Base-by-base conservation (phyloP, 2,888 invertebrate species). In the Glaucopsyche alexis region DNA sequence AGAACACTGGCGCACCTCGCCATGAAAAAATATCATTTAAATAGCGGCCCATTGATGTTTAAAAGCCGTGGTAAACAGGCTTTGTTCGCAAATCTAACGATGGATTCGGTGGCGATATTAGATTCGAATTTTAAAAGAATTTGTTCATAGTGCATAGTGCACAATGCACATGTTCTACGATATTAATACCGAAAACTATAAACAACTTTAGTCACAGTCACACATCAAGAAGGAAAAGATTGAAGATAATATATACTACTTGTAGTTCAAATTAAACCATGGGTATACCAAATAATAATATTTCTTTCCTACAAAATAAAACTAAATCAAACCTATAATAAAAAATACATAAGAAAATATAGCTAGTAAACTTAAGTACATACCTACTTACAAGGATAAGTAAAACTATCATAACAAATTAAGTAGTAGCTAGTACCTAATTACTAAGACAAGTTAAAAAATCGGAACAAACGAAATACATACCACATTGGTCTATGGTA, bases 41-140 rank as follows among this genome's bases (percentile, higher is more conserved):
- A 91, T 92, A 91, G 87, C 83, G 80, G 86, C 84, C 91, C 87
- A 92, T 92, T 91, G 88, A 92, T 79, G 92, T 90, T 91, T 92
- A 93, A 93, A 91, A 91, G 90, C 89, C 93, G 90, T 88, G 84
- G 86, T 87, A 87, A 89, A 87, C 86, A 86, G 38, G 79, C 78
- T 84, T 93, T 93, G 92, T 93, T 85, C 85, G 84, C 69, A 69
- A 69, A 66, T 66, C 40, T 42, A 42, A 42, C 40, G 40, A 5
- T n/a, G 82, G 80, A 82, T 87, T 89, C 88, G 87, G 92, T 91
- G 89, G 91, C 90, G 86, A 88, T 89, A 92, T 92, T 90, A 87
- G 89, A 88, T 84, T 89, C 89, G 86, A 88, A 92, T 92, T 91
- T 76, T 76, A 78, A 76, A 75, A 72, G 70, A 76, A 72, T 77